These are phyloP conservation scores for Dendrolimus kikuchii DNA, from an alignment of 1,140 invertebrate species.

Conservation along the genomic window DNA sequence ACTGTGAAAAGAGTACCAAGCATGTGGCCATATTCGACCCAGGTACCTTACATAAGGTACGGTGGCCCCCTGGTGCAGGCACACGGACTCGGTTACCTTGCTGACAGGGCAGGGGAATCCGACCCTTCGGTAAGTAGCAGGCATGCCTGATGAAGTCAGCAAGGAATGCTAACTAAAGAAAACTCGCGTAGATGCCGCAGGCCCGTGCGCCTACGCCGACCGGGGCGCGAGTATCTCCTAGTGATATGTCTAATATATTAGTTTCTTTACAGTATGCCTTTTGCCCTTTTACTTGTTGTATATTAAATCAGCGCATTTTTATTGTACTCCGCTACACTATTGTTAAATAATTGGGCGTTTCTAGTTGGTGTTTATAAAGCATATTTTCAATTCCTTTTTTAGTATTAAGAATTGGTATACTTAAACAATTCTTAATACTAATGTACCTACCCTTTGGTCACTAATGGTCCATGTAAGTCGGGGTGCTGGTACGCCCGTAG, in stretches of 20 bases:
- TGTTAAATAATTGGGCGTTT: background rate
- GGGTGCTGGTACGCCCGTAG: conserved; percentile 38
- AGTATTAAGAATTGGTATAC: conserved; percentile 1
- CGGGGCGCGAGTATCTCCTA: too few relatives aligned
- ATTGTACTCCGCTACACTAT: too few relatives aligned
- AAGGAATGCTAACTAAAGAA: too few relatives aligned
- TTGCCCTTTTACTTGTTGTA: too few relatives aligned
- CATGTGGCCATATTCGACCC: background rate
- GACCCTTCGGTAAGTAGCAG: background rate
- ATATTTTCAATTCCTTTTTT: background rate
- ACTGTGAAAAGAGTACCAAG: too few relatives aligned
- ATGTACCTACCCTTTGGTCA: conserved; percentile 26
- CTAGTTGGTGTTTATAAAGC: conserved; percentile 1
- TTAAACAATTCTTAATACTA: background rate
- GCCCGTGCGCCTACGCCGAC: too few relatives aligned
- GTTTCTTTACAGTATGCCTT: too few relatives aligned
- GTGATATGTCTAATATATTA: too few relatives aligned
- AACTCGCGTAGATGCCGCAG: too few relatives aligned
- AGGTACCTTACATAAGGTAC: background rate
- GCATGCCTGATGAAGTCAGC: background rate
- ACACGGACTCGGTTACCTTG: background rate
- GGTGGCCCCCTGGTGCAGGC: background rate
- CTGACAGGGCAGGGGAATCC: background rate
- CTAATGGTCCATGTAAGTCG: conserved; percentile 33
- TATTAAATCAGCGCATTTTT: too few relatives aligned